Base-by-base conservation (phyloP, 1,140 invertebrate species). In the Zaprionus ghesquierei region DNA sequence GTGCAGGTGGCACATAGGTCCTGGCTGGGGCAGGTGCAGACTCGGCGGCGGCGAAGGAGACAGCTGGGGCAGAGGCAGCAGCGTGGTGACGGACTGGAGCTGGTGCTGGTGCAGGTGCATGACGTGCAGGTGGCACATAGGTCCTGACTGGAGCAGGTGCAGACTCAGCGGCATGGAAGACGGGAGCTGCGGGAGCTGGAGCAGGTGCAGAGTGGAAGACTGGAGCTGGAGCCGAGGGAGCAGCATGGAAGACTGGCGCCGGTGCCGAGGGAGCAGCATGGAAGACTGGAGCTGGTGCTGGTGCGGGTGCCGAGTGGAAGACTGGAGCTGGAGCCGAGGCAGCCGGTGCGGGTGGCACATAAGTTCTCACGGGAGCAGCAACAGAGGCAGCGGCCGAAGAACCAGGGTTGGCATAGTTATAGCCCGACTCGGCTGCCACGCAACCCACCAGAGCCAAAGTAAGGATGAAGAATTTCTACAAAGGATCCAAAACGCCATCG, bases 341-440 rank as follows among this genome's bases (percentile, higher is more conserved):
- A 60, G 35, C 69, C 10, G 60, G 54, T 13, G 60, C 72, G 3
- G 75, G 71, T 60, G 70, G 64, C 46, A 62, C 73, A 64, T 72
- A 78, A 13, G 50, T 62, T 38, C 59, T 78, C 25, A 72, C 79
- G 10, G 80, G 80, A 33, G 71, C 80, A 3, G 80, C 59, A 49
- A 73, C 81, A 1, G 82, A 79, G 13, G 74, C 69, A 54, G 69
- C 69, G 5, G 18, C 76, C n/a, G 66, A 38, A 2, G 62, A 66
- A 13, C 69, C 81, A 3, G 82, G 81, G 9, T 69, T 76, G 22
- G 50, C 64, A 55, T 89, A 89, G 54, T 89, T 89, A 54, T 89
- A 89, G 77, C 84, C 84, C 12, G 69, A 58, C 3, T 89, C 77
- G 44, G 84, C 84, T 41, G 55, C 53, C 10, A 68, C 84, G 61